Evolutionary conservation across 2,113 vertebrate genomes (phyloP).

Genomic region (Casuarius casuarius): DNA sequence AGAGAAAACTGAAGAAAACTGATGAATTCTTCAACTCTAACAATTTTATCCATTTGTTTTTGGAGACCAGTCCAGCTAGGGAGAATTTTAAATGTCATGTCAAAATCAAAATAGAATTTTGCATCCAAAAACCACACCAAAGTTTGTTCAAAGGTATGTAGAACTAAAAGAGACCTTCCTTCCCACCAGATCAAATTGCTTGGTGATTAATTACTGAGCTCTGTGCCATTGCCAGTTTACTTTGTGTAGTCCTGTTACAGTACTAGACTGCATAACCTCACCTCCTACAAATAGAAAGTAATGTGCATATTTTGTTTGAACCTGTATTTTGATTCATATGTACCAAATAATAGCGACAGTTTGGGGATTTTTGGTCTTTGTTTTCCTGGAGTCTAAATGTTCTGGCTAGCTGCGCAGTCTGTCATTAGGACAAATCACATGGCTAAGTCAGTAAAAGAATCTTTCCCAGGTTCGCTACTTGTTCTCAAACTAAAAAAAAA

Average conservation of each 20-base stretch:
- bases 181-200: constrained; percentile 6
- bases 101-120: background rate
- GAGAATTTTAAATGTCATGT: background rate
- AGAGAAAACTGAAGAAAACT: background rate
- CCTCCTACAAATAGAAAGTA: background rate
- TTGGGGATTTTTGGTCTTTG: background rate
- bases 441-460: background rate
- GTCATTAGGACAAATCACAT: background rate
- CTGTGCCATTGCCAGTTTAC: background rate
- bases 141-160: background rate
- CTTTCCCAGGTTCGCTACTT: background rate
- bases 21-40: background rate
- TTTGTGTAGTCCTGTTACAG: background rate
- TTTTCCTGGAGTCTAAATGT: background rate
- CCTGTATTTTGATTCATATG: background rate
- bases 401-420: background rate
- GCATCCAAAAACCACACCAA: background rate
- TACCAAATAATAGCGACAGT: background rate
- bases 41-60: background rate
- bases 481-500: background rate
- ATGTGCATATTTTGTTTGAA: background rate
- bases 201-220: background rate
- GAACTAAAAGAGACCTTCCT: background rate
- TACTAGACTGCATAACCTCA: background rate
- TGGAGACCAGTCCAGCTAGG: background rate